Conservation (phyloP, 1,140 invertebrate genomes). For the Musca domestica region DNA sequence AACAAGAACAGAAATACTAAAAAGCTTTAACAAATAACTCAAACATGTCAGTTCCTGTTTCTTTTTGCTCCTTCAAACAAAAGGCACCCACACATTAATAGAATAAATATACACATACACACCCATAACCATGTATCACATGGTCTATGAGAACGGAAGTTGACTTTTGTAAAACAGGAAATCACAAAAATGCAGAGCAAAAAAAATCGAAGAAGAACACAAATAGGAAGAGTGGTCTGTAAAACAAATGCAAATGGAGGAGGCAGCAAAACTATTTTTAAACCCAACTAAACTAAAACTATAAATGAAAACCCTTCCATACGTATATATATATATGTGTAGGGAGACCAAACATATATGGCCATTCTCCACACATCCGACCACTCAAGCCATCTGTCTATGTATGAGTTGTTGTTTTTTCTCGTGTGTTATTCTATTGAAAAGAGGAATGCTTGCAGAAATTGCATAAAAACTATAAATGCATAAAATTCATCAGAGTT, state of each 20-base stretch:
- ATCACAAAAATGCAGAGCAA: conserved; percentile 18
- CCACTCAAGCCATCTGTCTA: neutral
- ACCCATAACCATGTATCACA: neutral
- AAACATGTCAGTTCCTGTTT: no score
- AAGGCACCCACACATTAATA: no score
- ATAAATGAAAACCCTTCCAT: neutral
- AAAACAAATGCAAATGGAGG: neutral
- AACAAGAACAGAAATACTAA: no score
- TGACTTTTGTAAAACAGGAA: conserved; percentile 22
- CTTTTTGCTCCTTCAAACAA: no score
- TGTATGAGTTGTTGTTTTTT: neutral
- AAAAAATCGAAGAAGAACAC: no score
- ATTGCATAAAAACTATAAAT: conserved; percentile 20
- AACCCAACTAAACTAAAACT: neutral
- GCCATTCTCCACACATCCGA: no score
- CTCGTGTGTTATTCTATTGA: neutral
- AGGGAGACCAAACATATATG: neutral
- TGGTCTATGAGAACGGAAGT: conserved; percentile 10
- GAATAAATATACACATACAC: no score
- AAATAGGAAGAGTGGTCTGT: neutral
- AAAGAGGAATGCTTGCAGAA: neutral
- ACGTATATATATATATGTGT: neutral
- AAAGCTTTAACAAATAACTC: no score
- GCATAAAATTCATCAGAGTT: conserved; percentile 21
- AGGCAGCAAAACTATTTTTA: neutral